Evolutionary conservation across 2,888 invertebrate genomes (phyloP), one percentile per base, ranked within the genome.

Genomic region (Dynastes tityus): DNA sequence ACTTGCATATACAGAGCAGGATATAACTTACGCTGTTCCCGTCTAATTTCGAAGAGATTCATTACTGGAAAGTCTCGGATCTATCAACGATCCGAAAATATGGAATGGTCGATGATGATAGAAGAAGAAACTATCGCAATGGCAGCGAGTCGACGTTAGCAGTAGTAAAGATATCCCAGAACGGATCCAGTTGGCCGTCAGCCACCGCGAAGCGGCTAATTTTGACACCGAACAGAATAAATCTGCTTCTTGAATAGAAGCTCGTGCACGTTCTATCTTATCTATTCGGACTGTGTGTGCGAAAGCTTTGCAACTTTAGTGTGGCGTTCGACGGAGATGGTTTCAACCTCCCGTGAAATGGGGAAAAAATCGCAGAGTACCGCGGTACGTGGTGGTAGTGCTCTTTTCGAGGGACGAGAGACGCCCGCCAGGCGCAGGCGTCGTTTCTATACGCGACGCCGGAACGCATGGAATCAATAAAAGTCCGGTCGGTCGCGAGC

Each of bases 21-120:
- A 37, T 37, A 37, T 37, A 77, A 84, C 84, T 84, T 84, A 84
- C 84, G 80, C 80, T 84, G 82, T 79, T 84, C 84, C 77, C 83
- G 83, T 79, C 83, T 83, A 76, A 83, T 80, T 77, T 82, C 82
- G 81, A 84, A 84, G 82, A 84, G 80, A 76, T 82, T 82, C 84
- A 84, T 84, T 77, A 27, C 55, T 58, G 16, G 45, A 11, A 22
- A 2, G 8, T 45, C 22, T 58, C 55, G 55, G 55, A 58, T 58
- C 55, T 58, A 78, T 70, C 71, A 77, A 73, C 75, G 68, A 64
- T 63, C 45, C 45, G 53, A 63, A 37, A 45, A 78, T 78, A 16
- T 37, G 73, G 40, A 58, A 58, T 73, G 40, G 58, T 11, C 58
- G 71, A 71, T 22, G 71, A 71, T 22, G 58, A 58, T 22, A 58